These are phyloP conservation scores for Maniola hyperantus DNA, from an alignment of 2,888 invertebrate genomes.

Conservation along the genomic window DNA sequence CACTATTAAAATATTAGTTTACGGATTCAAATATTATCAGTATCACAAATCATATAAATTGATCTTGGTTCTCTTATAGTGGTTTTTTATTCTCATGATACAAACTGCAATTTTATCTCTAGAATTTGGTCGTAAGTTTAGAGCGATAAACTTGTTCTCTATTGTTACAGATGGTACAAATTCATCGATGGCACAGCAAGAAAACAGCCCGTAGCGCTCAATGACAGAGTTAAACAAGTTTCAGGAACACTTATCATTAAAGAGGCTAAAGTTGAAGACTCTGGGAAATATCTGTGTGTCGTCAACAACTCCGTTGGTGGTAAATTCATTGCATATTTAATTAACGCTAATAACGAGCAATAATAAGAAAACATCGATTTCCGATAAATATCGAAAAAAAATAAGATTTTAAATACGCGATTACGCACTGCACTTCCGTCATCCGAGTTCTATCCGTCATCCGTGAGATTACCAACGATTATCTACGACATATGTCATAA, in stretches of 20 bases:
- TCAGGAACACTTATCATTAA: constrained; percentile 96
- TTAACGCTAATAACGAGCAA: background rate
- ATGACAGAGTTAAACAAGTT: constrained; percentile 95
- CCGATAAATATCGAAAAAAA: no score
- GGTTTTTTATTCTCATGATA: constrained; percentile 2
- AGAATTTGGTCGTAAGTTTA: background rate
- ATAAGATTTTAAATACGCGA: no score
- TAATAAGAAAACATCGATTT: no score
- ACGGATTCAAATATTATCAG: background rate
- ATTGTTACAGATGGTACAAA: constrained; percentile 95
- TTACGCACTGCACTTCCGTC: no score
- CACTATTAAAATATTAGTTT: background rate
- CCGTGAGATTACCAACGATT: no score
- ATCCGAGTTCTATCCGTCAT: no score
- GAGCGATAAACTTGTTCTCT: constrained; percentile 59
- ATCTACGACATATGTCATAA: no score
- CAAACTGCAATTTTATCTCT: background rate
- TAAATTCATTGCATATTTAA: constrained; percentile 45
- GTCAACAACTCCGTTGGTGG: constrained; percentile 97
- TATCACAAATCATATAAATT: background rate
- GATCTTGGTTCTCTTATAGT: background rate
- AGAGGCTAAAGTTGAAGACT: constrained; percentile 95
- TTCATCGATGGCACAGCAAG: constrained; percentile 93
- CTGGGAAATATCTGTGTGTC: constrained; percentile 96
- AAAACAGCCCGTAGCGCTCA: constrained; percentile 93